Base-by-base conservation (phyloP, 2,113 vertebrate genomes). In the Microcebus lehilahytsara region DNA sequence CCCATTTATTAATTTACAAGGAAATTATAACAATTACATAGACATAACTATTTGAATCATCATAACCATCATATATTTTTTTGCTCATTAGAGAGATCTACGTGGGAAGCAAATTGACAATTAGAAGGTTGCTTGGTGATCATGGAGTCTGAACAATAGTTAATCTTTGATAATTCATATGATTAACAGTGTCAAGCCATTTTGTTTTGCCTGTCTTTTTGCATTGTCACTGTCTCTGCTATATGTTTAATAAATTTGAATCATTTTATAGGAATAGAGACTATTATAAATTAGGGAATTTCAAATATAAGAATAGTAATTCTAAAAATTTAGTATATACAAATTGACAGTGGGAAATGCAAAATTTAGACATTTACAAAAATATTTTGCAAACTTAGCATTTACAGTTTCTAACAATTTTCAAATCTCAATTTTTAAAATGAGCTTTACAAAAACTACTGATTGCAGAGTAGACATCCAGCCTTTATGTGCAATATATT, bases 121-220 rank as follows among this genome's bases (percentile, higher is more conserved):
- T 83, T 67, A 91, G 53, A 87, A 72, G 19, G 14, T 88, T 93
- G 62, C 62, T 83, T 78, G 53, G 81, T 87, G 67, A 71, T n/a
- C 23, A 34, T 83, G 34, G 22, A 66, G 27, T 93, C 34, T 78
- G 53, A 93, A 79, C 16, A 79, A 25, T 66, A 91, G 71, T 83
- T 78, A 81, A 60, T 90, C 42, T 93, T 86, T 69, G 46, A 95
- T 93, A 84, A 56, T 78, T 92, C 14, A 5, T 67, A 60, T 93
- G 49, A 84, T 91, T 88, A 37, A 58, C 64, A 49, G 53, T 84
- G 27, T 72, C 34, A 88, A 66, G 14, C 27, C 49, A 62, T 75
- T 84, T 87, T 74, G 40, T 92, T 77, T 92, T 56, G 42, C 9
- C 17, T 85, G 1, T 66, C 10, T 13, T 89, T 89, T 93, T 91